Conservation (phyloP, 1,140 invertebrate genomes). For the Eubasilissa regina region DNA sequence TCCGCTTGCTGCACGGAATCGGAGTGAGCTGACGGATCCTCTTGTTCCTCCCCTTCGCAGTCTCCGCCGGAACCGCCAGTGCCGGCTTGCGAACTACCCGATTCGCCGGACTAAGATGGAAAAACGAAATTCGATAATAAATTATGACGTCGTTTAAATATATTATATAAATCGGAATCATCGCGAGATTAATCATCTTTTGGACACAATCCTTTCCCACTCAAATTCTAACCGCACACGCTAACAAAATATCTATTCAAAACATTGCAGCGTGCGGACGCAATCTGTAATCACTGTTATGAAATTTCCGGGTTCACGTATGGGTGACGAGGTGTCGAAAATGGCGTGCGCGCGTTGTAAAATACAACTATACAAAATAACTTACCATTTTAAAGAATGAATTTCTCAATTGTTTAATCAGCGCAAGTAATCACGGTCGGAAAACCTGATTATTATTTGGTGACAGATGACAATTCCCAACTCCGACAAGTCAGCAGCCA, state of each 20-base stretch:
- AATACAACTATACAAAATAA: not conserved
- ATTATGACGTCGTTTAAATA: not conserved
- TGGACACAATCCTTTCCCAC: too few relatives aligned
- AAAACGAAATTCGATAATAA: not conserved
- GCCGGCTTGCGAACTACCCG: slow-evolving; percentile 30
- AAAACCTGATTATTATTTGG: slow-evolving; percentile 48
- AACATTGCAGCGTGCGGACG: slow-evolving; percentile 36
- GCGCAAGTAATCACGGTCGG: slow-evolving; percentile 50
- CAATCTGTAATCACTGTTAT: too few relatives aligned
- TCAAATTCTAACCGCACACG: too few relatives aligned
- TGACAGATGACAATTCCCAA: slow-evolving; percentile 38
- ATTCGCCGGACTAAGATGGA: slow-evolving; percentile 36
- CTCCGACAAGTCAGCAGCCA: slow-evolving; percentile 47
- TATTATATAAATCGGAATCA: not conserved
- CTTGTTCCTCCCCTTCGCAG: slow-evolving; percentile 67
- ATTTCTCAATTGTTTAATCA: not conserved
- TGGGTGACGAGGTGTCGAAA: too few relatives aligned
- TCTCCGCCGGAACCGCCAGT: slow-evolving; percentile 51
- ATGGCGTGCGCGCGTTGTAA: too few relatives aligned
- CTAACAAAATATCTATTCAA: slow-evolving; percentile 15
- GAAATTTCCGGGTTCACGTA: slow-evolving; percentile 16
- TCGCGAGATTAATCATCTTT: too few relatives aligned
- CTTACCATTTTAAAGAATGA: slow-evolving; percentile 15
- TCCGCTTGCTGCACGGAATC: not conserved
- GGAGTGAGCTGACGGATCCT: slow-evolving; percentile 63